These are phyloP conservation scores for Aplocera efformata DNA, from an alignment of 2,888 invertebrate genomes.

Conservation along the genomic window DNA sequence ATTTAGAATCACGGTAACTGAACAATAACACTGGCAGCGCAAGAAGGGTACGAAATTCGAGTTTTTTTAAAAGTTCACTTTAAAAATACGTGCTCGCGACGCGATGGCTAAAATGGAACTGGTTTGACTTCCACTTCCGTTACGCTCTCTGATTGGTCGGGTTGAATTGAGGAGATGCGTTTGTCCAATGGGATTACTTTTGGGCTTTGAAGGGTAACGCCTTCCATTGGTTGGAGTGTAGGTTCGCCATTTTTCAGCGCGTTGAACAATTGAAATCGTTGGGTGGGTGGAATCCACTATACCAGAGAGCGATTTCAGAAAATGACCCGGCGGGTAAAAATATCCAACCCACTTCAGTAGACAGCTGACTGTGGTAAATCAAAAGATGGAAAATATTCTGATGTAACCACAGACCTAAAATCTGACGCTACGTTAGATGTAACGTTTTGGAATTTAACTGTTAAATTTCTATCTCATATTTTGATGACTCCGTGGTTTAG, in stretches of 20 bases:
- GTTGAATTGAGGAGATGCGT: conserved; percentile 41
- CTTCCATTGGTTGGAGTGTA: conserved; percentile 64
- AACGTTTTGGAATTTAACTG: too few relatives aligned
- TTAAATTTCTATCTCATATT: too few relatives aligned
- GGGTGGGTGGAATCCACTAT: conserved; percentile 62
- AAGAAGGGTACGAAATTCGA: conserved; percentile 37
- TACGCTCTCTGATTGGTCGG: conserved; percentile 57
- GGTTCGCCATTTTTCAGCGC: conserved; percentile 74
- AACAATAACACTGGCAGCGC: conserved; percentile 36
- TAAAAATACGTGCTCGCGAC: conserved; percentile 55
- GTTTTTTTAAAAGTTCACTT: conserved; percentile 41
- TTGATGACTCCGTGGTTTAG: too few relatives aligned
- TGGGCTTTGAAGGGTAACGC: conserved; percentile 53
- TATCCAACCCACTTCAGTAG: conserved; percentile 48
- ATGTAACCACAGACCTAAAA: conserved; percentile 29
- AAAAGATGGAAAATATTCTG: conserved; percentile 32
- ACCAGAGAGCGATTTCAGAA: conserved; percentile 48
- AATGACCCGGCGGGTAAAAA: conserved; percentile 39
- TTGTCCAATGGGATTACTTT: conserved; percentile 50
- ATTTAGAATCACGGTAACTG: conserved; percentile 26
- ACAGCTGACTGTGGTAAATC: conserved; percentile 66
- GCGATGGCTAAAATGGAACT: conserved; percentile 69
- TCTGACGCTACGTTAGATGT: background rate
- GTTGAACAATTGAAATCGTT: conserved; percentile 67
- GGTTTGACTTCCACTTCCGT: conserved; percentile 67